Evolutionary conservation across 2,888 invertebrate species (phyloP).

Genomic region (Blastobasis lacticolella): DNA sequence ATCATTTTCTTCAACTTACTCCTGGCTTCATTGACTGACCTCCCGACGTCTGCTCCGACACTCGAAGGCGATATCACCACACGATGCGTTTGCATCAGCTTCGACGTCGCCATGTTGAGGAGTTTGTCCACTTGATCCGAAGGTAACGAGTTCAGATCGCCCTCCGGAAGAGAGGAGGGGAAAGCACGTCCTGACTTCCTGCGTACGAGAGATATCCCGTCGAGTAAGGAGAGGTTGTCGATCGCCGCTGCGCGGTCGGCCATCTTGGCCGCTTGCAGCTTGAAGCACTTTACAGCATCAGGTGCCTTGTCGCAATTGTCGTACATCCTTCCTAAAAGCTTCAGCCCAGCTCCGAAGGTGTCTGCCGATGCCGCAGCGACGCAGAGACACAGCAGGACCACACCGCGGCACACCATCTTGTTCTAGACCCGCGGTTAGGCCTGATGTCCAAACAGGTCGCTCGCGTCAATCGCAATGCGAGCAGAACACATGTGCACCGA

Average conservation of each 20-base stretch:
- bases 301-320: slow-evolving; percentile 77
- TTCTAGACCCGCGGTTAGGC: slow-evolving; percentile 33
- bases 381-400: slow-evolving; percentile 54
- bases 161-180: slow-evolving; percentile 67
- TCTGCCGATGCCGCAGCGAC: slow-evolving; percentile 49
- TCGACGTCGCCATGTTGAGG: slow-evolving; percentile 69
- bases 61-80: slow-evolving; percentile 65
- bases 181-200: slow-evolving; percentile 63
- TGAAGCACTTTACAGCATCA: slow-evolving; percentile 80
- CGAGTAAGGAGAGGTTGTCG: slow-evolving; percentile 75
- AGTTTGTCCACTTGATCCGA: slow-evolving; percentile 76
- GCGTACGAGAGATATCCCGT: slow-evolving; percentile 76
- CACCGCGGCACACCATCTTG: slow-evolving; percentile 63
- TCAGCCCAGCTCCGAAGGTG: slow-evolving; percentile 57
- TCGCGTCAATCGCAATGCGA: slow-evolving; percentile 69
- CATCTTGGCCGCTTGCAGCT: slow-evolving; percentile 79
- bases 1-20: slow-evolving; percentile 78
- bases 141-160: slow-evolving; percentile 75
- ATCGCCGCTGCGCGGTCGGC: slow-evolving; percentile 77
- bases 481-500: slow-evolving; percentile 64
- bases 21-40: slow-evolving; percentile 70
- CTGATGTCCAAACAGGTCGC: slow-evolving; percentile 53
- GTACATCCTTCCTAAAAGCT: slow-evolving; percentile 70
- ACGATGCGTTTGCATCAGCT: slow-evolving; percentile 76
- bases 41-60: slow-evolving; percentile 56